phyloP scores from a whole-genome alignment of 2,888 invertebrate species.

The Diarsia brunnea region DNA sequence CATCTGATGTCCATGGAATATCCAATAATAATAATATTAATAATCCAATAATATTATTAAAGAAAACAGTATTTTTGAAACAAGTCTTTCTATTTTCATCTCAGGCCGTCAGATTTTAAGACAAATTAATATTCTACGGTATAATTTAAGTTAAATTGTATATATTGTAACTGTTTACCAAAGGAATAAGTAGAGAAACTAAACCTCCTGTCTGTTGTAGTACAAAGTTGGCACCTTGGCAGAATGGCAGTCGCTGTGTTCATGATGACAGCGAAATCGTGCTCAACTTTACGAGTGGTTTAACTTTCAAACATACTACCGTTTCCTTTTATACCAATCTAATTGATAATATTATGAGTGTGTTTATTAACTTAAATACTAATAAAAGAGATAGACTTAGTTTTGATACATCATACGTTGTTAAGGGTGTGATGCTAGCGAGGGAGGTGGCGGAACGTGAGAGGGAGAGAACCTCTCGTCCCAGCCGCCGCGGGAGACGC shows the following conservation, averaged over 20 bases:
- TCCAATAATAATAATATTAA: too few species aligned
- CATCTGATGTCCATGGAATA: neutral
- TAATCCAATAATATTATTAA: too few species aligned
- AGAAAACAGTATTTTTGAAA: neutral
- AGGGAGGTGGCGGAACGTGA: too few species aligned
- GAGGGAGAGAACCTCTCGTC: too few species aligned
- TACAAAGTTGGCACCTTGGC: constrained; percentile 14
- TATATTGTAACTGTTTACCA: neutral
- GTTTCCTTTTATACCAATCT: constrained; percentile 32
- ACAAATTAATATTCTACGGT: neutral
- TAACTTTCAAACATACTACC: constrained; percentile 38
- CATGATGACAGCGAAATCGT: constrained; percentile 50
- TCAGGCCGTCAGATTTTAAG: neutral
- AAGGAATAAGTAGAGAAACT: constrained; percentile 34
- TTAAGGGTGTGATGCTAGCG: too few species aligned
- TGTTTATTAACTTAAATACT: neutral
- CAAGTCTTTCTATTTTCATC: neutral
- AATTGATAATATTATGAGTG: neutral
- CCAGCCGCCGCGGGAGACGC: too few species aligned
- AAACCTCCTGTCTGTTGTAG: constrained; percentile 11
- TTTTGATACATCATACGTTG: too few species aligned
- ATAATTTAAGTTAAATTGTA: neutral
- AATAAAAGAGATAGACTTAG: too few species aligned
- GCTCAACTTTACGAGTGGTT: constrained; percentile 38
- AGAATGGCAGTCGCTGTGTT: constrained; percentile 27